Evolutionary conservation across 53 echinoderm and acorn worm genomes (phyloP), one percentile per base, ranked within the genome.

Genomic region (Temnopleurus reevesii): DNA sequence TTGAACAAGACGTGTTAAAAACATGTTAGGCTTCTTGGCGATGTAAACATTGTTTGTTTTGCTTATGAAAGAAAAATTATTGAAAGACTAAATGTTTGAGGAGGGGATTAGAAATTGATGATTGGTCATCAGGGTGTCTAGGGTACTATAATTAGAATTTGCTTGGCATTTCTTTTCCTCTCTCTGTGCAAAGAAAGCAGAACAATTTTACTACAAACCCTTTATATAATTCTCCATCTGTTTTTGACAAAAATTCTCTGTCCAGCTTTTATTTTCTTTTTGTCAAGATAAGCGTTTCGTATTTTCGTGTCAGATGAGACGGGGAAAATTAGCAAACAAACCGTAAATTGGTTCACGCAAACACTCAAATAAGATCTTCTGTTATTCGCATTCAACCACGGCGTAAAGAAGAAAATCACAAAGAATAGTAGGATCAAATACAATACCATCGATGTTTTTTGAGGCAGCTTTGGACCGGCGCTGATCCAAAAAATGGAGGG

Each of bases 321-420:
- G 79, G 46, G 79, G 49, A 79, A 79, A 81, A 85, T 85, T 45
- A 85, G 46, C 85, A 85, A 61, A 85, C 85, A 85, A 26, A 45
- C 21, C 2, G 38, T 12, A 85, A 85, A 85, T 85, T 85, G 85
- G 46, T 59, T 85, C 59, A 1, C 85, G 45, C 59, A 55, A 83
- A 59, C 85, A 45, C n/a, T 18, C 85, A 85, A 85, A 85, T 58
- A 85, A 17, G 83, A 83, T 83, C 83, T 55, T 0, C 34, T 17
- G 41, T 30, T 51, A 18, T 46, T 24, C 24, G 53, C 49, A 49
- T 29, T 44, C 80, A 81, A 77, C 56, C n/a, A 65, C 24, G 44
- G 18, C 36, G 49, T 49, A 51, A 71, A 36, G 41, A 21, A 71
- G 41, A n/a, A 83, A 83, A 83, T 83, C 55, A 30, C 54, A 83